phyloP scores from a whole-genome alignment of 2,888 invertebrate species.

The Schizotus pectinicornis region DNA sequence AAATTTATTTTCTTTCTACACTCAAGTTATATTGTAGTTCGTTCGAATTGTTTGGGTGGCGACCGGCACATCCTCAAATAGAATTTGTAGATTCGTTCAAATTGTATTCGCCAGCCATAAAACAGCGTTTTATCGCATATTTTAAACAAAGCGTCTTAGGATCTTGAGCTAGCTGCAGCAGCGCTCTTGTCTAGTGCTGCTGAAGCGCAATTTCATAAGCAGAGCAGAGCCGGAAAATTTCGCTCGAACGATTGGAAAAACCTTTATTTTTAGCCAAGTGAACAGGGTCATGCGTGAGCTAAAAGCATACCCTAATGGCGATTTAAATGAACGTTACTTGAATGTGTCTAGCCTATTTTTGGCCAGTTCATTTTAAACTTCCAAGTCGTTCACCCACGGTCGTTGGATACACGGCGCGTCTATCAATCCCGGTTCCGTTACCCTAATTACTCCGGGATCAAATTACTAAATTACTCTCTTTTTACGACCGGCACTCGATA shows the following conservation, averaged over 20 bases:
- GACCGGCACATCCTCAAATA: conserved; percentile 38
- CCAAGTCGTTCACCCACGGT: conserved; percentile 38
- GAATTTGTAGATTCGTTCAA: conserved; percentile 34
- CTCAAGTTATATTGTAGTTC: conserved; percentile 34
- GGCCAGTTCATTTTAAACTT: conserved; percentile 36
- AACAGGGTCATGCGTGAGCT: conserved; percentile 14
- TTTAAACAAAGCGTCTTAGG: too few relatives aligned
- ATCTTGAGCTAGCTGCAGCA: too few relatives aligned
- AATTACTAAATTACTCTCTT: too few relatives aligned
- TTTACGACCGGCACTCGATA: too few relatives aligned
- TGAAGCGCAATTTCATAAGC: too few relatives aligned
- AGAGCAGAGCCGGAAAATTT: conserved; percentile 13
- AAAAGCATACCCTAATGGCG: conserved; percentile 15
- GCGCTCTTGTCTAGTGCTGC: too few relatives aligned
- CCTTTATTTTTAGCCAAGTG: conserved; percentile 22
- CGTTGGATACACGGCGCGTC: conserved; percentile 17
- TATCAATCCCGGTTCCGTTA: too few relatives aligned
- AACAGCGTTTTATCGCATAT: neutral
- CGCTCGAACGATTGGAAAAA: conserved; percentile 17
- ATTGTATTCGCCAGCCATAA: conserved; percentile 19
- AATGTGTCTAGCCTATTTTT: conserved; percentile 34
- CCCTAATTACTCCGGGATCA: too few relatives aligned
- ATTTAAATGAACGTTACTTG: conserved; percentile 26
- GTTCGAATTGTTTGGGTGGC: conserved; percentile 38
- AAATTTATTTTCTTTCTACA: conserved; percentile 36